Percentiles rank a stretch among this genome's conserved stretches.
Evolutionary conservation across 2,113 vertebrate genomes (phyloP).

Genomic region (Macrotus californicus): DNA sequence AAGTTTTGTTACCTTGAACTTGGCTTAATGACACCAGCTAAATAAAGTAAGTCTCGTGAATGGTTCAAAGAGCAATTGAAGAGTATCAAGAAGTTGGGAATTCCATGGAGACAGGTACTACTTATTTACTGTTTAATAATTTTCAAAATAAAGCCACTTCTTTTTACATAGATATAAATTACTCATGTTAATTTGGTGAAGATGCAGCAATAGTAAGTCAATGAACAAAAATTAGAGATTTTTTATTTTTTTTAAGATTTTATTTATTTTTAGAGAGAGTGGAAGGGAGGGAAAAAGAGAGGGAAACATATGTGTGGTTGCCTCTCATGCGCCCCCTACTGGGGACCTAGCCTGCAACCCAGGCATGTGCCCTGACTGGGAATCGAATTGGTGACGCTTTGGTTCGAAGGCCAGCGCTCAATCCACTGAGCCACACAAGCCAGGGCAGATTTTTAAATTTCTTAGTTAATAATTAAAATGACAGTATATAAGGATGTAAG

Average conservation of each 20-base stretch:
- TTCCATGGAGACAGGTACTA: neutral
- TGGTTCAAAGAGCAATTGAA: neutral
- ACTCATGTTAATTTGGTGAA: neutral
- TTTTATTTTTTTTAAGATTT: neutral
- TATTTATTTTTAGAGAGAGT: too few relatives aligned
- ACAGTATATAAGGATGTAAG: neutral
- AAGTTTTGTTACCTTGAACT: neutral
- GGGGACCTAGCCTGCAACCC: too few relatives aligned
- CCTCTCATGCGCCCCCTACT: too few relatives aligned
- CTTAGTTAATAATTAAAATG: neutral
- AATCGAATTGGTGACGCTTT: too few relatives aligned
- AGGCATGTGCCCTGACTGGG: too few relatives aligned
- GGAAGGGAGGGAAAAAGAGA: too few relatives aligned
- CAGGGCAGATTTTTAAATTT: neutral
- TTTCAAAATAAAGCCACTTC: neutral
- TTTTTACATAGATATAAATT: slow-evolving; percentile 8
- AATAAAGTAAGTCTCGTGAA: neutral
- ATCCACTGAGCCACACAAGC: too few relatives aligned
- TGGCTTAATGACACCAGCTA: neutral
- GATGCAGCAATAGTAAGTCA: neutral
- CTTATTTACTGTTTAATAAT: neutral
- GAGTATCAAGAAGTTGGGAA: neutral
- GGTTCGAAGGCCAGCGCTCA: too few relatives aligned
- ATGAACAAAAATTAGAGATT: neutral
- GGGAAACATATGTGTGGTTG: too few relatives aligned